Evolutionary conservation across 2,888 invertebrate species (phyloP).

Genomic region (Sesia apiformis): DNA sequence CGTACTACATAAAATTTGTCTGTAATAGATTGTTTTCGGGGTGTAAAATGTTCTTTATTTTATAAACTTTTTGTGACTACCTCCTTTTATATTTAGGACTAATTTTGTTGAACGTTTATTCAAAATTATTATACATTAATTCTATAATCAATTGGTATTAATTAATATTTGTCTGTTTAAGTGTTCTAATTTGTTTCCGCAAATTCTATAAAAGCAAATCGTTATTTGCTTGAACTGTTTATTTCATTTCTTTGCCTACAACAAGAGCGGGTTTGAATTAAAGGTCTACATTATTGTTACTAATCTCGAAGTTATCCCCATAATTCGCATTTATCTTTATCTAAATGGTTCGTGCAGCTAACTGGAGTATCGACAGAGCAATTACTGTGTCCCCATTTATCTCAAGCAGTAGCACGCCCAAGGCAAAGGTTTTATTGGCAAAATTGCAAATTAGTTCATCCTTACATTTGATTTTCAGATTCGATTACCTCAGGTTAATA

Average conservation of each 20-base stretch:
- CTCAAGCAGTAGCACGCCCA: conserved; percentile 34
- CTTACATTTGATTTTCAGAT: conserved; percentile 35
- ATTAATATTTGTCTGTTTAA: too few species aligned
- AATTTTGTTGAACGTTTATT: conserved; percentile 4
- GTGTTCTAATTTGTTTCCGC: too few species aligned
- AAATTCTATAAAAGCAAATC: too few species aligned
- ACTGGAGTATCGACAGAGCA: conserved; percentile 44
- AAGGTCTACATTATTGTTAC: background rate
- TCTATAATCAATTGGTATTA: too few species aligned
- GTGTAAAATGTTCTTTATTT: conserved; percentile 47
- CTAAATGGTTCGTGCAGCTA: conserved; percentile 52
- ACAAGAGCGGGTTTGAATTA: background rate
- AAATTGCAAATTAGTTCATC: conserved; percentile 57
- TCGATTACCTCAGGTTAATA: conserved; percentile 42
- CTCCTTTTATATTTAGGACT: conserved; percentile 21
- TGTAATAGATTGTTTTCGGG: conserved; percentile 59
- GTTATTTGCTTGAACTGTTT: too few species aligned
- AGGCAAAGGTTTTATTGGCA: conserved; percentile 56
- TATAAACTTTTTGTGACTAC: conserved; percentile 33
- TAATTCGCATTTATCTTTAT: conserved; percentile 51
- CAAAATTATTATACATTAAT: background rate
- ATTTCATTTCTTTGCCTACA: background rate
- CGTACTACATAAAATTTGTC: conserved; percentile 51
- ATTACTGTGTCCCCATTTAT: conserved; percentile 49
- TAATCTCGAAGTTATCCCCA: conserved; percentile 24